phyloP scores from a whole-genome alignment of 2,888 invertebrate genomes.

The Harpalus rubripes region DNA sequence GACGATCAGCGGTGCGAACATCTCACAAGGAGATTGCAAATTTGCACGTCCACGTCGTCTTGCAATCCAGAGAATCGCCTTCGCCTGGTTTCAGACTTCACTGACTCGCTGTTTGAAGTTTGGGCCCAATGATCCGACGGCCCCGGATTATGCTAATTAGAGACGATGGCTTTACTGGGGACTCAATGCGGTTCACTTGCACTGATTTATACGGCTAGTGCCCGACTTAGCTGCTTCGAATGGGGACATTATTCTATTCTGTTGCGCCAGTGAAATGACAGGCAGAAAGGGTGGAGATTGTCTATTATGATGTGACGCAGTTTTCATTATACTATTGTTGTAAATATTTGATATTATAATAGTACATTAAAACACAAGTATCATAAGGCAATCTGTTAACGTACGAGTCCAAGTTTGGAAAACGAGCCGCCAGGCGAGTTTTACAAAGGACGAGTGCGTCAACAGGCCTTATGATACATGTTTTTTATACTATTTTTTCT shows the following conservation, averaged over 20 bases:
- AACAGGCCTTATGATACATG: too few species aligned
- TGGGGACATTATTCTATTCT: neutral
- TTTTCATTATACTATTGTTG: neutral
- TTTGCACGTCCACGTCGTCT: constrained; percentile 51
- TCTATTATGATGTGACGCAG: neutral
- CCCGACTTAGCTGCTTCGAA: neutral
- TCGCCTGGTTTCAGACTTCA: constrained; percentile 40
- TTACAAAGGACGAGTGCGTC: too few species aligned
- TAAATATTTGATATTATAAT: neutral
- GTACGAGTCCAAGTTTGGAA: too few species aligned
- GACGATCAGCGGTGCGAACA: constrained; percentile 42
- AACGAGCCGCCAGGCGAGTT: too few species aligned
- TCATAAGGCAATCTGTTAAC: too few species aligned
- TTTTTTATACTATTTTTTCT: too few species aligned
- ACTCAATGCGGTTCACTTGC: constrained; percentile 20
- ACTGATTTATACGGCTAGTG: constrained; percentile 1
- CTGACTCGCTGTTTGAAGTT: constrained; percentile 36
- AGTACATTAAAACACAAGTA: too few species aligned
- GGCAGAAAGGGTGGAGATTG: neutral
- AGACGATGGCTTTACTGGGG: constrained; percentile 22
- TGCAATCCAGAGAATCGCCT: constrained; percentile 14
- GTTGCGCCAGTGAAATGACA: neutral
- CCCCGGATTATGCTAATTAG: constrained; percentile 46
- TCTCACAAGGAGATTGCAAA: constrained; percentile 55
- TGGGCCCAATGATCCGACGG: constrained; percentile 47